Conservation (phyloP, 2,113 vertebrate species). For the Seriola quinqueradiata region DNA sequence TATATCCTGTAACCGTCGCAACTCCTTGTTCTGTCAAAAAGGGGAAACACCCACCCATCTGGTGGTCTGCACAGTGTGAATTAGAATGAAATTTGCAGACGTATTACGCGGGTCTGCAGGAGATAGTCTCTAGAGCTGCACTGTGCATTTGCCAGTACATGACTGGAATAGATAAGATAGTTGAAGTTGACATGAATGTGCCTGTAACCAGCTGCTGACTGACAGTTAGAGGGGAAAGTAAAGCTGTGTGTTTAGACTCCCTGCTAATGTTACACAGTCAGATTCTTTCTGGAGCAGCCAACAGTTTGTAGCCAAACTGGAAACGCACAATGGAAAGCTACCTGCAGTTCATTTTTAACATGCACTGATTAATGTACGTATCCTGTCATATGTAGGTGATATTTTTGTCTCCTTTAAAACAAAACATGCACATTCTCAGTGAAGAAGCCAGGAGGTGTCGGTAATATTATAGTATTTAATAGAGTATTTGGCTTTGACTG, state of each 20-base stretch:
- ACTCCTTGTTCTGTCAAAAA: slow-evolving; percentile 18
- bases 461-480: neutral
- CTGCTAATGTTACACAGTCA: slow-evolving; percentile 18
- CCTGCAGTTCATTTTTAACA: slow-evolving; percentile 1
- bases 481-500: neutral
- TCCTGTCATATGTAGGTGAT: neutral
- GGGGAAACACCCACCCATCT: slow-evolving; percentile 28
- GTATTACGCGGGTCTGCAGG: neutral
- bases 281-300: neutral
- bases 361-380: neutral
- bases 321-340: neutral
- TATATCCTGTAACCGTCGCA: slow-evolving; percentile 17
- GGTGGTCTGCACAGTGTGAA: slow-evolving; percentile 21
- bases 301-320: neutral
- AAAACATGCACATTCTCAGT: neutral
- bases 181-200: slow-evolving; percentile 49
- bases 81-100: slow-evolving; percentile 12
- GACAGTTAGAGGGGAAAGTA: slow-evolving; percentile 38
- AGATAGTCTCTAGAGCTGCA: slow-evolving; percentile 9
- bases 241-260: slow-evolving; percentile 5
- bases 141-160: slow-evolving; percentile 39
- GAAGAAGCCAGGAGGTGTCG: neutral
- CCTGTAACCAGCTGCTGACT: slow-evolving; percentile 62
- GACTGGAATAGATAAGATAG: slow-evolving; percentile 59
- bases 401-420: neutral